Conservation (phyloP, 2,888 invertebrate species). For the Margaritifera margaritifera region DNA sequence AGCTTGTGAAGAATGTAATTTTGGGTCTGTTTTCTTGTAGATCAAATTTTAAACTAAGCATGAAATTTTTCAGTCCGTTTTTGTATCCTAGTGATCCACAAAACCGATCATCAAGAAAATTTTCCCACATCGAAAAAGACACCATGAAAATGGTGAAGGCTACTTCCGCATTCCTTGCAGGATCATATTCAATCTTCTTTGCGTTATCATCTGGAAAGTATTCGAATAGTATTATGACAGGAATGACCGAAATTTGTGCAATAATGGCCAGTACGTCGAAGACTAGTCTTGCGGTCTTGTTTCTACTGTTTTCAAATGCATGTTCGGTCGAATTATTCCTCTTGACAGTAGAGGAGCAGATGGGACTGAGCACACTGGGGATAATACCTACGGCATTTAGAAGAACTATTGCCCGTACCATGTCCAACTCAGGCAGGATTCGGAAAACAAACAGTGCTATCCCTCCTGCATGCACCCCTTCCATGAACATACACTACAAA, state of each 20-base stretch:
- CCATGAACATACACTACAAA: slow-evolving; percentile 48
- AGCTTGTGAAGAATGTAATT: too few relatives aligned
- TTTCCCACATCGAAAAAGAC: slow-evolving; percentile 60
- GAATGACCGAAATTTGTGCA: slow-evolving; percentile 46
- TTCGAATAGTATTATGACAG: slow-evolving; percentile 32
- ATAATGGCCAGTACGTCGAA: slow-evolving; percentile 33
- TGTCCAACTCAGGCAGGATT: slow-evolving; percentile 60
- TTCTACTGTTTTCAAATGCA: not conserved
- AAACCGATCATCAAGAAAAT: slow-evolving; percentile 56
- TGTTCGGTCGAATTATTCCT: not conserved
- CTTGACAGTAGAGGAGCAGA: slow-evolving; percentile 33
- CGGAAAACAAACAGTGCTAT: slow-evolving; percentile 64
- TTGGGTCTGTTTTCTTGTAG: slow-evolving; percentile 42
- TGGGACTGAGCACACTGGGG: slow-evolving; percentile 59
- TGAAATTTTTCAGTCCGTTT: slow-evolving; percentile 19
- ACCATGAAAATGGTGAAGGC: slow-evolving; percentile 43
- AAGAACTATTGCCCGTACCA: slow-evolving; percentile 58
- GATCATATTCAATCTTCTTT: slow-evolving; percentile 9
- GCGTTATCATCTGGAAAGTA: slow-evolving; percentile 19
- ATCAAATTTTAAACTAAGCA: slow-evolving; percentile 41
- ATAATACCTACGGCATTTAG: slow-evolving; percentile 58
- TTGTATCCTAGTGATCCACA: slow-evolving; percentile 22
- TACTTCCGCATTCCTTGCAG: slow-evolving; percentile 23
- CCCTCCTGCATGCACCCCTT: slow-evolving; percentile 56
- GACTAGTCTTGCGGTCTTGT: slow-evolving; percentile 11